Conservation (phyloP, 2,113 vertebrate genomes). For the Salvelinus fontinalis region DNA sequence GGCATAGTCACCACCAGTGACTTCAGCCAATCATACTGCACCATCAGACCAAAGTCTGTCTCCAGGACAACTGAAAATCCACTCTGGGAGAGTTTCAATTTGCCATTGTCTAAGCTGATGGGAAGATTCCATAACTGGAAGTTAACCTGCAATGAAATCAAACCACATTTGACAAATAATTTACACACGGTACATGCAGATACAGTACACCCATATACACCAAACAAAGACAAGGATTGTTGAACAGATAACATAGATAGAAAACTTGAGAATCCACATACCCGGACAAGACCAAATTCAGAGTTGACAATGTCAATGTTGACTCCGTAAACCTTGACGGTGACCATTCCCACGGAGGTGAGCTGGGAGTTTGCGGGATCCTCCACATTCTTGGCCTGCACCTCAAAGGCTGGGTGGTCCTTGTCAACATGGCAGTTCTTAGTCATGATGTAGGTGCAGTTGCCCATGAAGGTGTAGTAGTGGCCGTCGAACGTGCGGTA, state of each 20-base stretch:
- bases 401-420: constrained; percentile 41
- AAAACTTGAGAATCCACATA: constrained; percentile 26
- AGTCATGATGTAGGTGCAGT: constrained; percentile 55
- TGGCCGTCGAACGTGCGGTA: constrained; percentile 55
- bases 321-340: constrained; percentile 59
- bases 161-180: not conserved
- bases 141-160: constrained; percentile 60
- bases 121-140: constrained; percentile 58
- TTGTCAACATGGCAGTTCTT: constrained; percentile 44
- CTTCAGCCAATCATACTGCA: constrained; percentile 51
- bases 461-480: constrained; percentile 55
- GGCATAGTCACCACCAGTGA: constrained; percentile 47
- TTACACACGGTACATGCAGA: not conserved
- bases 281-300: constrained; percentile 65
- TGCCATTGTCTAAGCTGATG: constrained; percentile 29
- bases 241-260: not conserved
- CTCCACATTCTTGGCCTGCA: constrained; percentile 47
- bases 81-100: constrained; percentile 40
- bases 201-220: not conserved
- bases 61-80: constrained; percentile 37
- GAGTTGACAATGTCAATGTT: constrained; percentile 54
- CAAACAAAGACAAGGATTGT: not conserved
- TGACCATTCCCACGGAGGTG: constrained; percentile 64
- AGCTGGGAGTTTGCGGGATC: constrained; percentile 32
- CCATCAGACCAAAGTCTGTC: constrained; percentile 55